Evolutionary conservation across 2,888 invertebrate species (phyloP), one percentile per base, ranked within the genome.

Genomic region (Ochropleura plecta): DNA sequence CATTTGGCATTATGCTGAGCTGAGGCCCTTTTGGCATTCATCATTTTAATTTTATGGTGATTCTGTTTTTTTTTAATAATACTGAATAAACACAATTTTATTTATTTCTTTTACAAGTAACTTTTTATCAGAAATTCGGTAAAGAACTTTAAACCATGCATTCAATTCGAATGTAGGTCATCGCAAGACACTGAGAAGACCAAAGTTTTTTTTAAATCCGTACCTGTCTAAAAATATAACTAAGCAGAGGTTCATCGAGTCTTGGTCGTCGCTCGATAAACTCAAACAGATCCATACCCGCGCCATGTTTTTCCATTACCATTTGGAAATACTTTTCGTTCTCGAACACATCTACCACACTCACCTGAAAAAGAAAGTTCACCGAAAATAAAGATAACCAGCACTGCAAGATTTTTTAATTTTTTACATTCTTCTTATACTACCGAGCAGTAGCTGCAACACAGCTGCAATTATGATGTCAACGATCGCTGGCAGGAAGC

Each of bases 291-390:
- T 98, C 98, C 97, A 98, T 98, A 2, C 98, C 98, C 14, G 97
- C 97, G 49, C 98, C 98, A 90, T 98, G 98, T 86, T 97, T 97
- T 91, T 98, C 98, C 98, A 98, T 98, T 68, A 98, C 97, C 96
- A 98, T 96, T 93, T 98, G 98, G 89, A 97, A 97, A 91, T 97
- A 98, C 79, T 97, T 97, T 6, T 97, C 97, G 90, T 98, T 98
- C 88, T 98, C 97, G 91, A 97, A 98, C 62, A 97, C 97, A 89
- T 98, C 98, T 60, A 98, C 84, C 6, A 98, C 97, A 88, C 97
- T 96, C 4, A 97, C 97, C 97, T 97, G 86, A 6, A 67, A 53
- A 53, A 40, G 2, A 53, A 55, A n/a, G 6, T 69, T 46, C 4
- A 59, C 6, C 4, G n/a, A 16, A 67, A n/a, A 51, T 53, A 55